These are phyloP conservation scores for Entelurus aequoreus DNA, from an alignment of 2,113 vertebrate species.

Conservation along the genomic window DNA sequence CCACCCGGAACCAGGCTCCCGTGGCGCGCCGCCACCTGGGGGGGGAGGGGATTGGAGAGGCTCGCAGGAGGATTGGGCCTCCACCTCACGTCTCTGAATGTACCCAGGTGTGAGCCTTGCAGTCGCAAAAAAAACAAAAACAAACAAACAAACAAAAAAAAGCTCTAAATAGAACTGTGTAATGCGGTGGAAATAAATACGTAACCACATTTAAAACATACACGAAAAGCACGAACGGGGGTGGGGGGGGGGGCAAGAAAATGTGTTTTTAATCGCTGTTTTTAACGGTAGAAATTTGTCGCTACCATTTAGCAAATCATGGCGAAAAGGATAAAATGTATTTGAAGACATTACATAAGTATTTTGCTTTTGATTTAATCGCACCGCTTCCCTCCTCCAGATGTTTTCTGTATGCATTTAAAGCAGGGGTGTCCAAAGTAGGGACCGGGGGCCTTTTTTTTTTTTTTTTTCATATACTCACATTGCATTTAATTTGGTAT, in stretches of 20 bases:
- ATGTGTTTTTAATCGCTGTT: constrained; percentile 54
- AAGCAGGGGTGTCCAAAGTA: no score
- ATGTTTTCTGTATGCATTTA: constrained; percentile 34
- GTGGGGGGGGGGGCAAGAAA: constrained; percentile 31
- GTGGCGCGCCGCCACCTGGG: neutral
- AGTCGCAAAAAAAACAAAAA: constrained; percentile 33
- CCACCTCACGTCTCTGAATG: constrained; percentile 66
- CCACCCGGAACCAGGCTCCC: no score
- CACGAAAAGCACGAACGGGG: constrained; percentile 27
- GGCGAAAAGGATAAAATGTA: constrained; percentile 37
- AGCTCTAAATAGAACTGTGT: constrained; percentile 1
- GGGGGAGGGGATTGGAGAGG: no score
- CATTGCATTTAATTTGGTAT: no score
- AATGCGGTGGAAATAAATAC: constrained; percentile 35
- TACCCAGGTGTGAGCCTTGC: constrained; percentile 64
- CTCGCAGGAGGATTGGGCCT: constrained; percentile 41
- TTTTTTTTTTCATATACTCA: no score
- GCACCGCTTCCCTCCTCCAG: constrained; percentile 50
- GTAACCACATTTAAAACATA: constrained; percentile 46
- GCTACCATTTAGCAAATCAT: constrained; percentile 52
- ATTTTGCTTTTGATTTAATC: constrained; percentile 26
- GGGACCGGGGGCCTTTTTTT: no score
- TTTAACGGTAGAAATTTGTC: constrained; percentile 67
- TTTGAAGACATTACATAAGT: constrained; percentile 38
- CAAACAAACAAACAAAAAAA: neutral